Conservation (phyloP, 2,888 invertebrate species). For the Calliopum simillimum region DNA sequence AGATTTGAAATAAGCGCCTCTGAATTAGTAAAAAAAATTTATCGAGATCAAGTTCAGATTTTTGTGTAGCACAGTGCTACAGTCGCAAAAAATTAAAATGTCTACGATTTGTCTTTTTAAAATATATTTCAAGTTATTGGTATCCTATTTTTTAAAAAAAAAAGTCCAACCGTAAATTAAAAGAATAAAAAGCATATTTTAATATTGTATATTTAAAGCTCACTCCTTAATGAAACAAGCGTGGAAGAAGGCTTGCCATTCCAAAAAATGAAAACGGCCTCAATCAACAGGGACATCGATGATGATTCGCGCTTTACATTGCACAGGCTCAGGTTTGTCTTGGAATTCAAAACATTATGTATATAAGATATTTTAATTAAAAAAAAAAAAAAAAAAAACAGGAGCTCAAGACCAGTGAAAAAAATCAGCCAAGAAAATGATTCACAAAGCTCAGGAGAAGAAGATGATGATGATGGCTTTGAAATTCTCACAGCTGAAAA, state of each 20-base stretch:
- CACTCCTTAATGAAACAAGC: conserved; percentile 76
- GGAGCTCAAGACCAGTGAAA: conserved; percentile 77
- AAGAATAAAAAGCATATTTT: background rate
- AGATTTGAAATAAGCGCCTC: too few relatives aligned
- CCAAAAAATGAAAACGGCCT: conserved; percentile 71
- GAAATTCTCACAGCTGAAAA: conserved; percentile 92
- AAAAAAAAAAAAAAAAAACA: conserved; percentile 49
- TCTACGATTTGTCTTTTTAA: too few relatives aligned
- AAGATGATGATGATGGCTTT: conserved; percentile 86
- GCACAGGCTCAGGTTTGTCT: conserved; percentile 74
- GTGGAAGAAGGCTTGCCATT: conserved; percentile 77
- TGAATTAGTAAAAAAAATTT: too few relatives aligned
- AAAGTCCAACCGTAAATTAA: too few relatives aligned
- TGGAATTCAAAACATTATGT: background rate
- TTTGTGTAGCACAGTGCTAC: too few relatives aligned
- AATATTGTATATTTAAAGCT: conserved; percentile 65
- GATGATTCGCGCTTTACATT: conserved; percentile 71
- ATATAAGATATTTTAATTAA: background rate
- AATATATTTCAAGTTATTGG: too few relatives aligned
- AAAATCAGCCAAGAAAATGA: conserved; percentile 74
- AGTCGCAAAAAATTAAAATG: too few relatives aligned
- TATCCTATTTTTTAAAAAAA: too few relatives aligned
- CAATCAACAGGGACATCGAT: conserved; percentile 72
- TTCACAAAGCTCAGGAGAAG: conserved; percentile 88
- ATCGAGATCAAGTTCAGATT: too few relatives aligned